Evolutionary conservation across 1,140 invertebrate genomes (phyloP), one percentile per base, ranked within the genome.

Genomic region (Nylanderia fulva): DNA sequence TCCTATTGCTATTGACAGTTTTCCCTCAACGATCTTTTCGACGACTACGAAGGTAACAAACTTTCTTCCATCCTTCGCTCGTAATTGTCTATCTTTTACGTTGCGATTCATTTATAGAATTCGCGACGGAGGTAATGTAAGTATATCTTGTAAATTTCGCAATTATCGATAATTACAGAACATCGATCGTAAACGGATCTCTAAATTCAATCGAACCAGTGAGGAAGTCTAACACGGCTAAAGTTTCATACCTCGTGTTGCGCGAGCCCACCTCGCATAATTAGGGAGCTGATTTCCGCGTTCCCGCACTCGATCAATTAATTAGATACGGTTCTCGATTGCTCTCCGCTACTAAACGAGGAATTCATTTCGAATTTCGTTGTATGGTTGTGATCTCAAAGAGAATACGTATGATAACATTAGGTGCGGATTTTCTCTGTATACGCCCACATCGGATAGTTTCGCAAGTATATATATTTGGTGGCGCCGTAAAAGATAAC

Each of bases 181-280:
- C 39, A n/a, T 11, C 24, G 24, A n/a, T 3, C 11, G 36, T 45
- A 27, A 66, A 8, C 33, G 29, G 21, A 66, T 79, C 45, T 66
- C 15, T 15, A 39, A 39, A 79, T 79, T 79, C 68, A 52, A 79
- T 76, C 21, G 21, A 77, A 18, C 27, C 7, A 24, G 0, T 48
- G n/a, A 6, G 11, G n/a, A n/a, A 63, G n/a, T 48, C 13, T n/a
- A 42, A 29, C 18, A 15, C 71, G 21, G n/a, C 15, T 39, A 21
- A 58, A 61, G 39, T 76, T 61, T 76, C 58, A 61, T 18, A 60
- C 45, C 39, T 58, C 27, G 48, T n/a, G 24, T 61, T 61, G 42
- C 39, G 29, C 39, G 13, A n/a, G 42, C 7, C 60, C 45, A 15
- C 21, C 39, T 79, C 39, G 74, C 39, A 61, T 36, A 79, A 79